Evolutionary conservation across 2,113 vertebrate species (phyloP).

Genomic region (Pholis gunnellus): DNA sequence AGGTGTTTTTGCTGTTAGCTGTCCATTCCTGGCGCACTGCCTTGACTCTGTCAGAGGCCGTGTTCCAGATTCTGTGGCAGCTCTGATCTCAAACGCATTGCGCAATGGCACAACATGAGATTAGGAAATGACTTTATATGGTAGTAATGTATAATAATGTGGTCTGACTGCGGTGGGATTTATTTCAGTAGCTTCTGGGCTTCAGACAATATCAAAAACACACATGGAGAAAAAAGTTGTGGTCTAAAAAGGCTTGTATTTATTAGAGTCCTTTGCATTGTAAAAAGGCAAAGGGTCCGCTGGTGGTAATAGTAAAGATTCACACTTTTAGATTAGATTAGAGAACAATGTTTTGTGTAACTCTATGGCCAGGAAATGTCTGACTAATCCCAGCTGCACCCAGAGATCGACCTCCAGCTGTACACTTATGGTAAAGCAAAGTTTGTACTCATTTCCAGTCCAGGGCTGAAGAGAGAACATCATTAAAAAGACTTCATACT

Average conservation of each 20-base stretch:
- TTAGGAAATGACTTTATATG: background rate
- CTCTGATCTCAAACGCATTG: background rate
- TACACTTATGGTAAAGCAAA: background rate
- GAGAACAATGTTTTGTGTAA: background rate
- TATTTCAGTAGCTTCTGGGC: too few species aligned
- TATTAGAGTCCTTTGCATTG: background rate
- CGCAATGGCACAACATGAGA: background rate
- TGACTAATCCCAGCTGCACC: background rate
- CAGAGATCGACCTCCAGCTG: background rate
- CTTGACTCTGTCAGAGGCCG: background rate
- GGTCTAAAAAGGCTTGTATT: background rate
- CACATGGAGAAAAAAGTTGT: background rate
- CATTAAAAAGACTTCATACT: background rate
- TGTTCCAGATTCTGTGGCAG: background rate
- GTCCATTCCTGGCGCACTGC: too few species aligned
- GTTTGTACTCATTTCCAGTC: background rate
- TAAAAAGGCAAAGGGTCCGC: too few species aligned
- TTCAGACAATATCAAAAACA: background rate
- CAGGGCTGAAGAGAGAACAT: background rate
- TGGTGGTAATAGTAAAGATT: background rate
- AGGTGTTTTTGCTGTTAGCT: too few species aligned
- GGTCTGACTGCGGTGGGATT: background rate
- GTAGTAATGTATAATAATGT: background rate
- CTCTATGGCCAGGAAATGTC: background rate
- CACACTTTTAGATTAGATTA: background rate